Conservation (phyloP, 2,888 invertebrate genomes). For the Macaria notata region DNA sequence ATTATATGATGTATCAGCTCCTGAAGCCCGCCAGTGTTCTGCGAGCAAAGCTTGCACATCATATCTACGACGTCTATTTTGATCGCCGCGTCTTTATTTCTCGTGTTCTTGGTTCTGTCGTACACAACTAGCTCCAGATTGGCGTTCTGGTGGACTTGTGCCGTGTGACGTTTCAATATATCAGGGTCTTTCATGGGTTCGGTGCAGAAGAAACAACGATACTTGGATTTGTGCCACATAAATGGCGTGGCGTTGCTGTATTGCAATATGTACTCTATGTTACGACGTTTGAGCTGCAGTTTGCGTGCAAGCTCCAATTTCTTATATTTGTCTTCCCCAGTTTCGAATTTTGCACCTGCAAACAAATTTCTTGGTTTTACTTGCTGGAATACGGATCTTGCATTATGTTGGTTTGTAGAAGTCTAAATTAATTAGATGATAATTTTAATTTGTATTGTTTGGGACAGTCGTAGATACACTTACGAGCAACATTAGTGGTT, state of each 20-base stretch:
- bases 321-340: conserved; percentile 68
- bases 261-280: conserved; percentile 70
- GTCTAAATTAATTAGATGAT: no score
- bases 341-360: conserved; percentile 68
- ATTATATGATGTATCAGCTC: conserved; percentile 70
- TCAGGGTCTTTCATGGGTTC: conserved; percentile 67
- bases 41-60: conserved; percentile 61
- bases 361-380: conserved; percentile 59
- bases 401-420: no score
- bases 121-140: conserved; percentile 66
- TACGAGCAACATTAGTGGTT: no score
- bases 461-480: no score
- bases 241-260: conserved; percentile 73
- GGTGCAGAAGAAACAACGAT: conserved; percentile 68
- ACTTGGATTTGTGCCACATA: conserved; percentile 71
- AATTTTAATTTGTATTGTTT: no score
- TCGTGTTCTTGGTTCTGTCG: conserved; percentile 69
- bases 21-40: conserved; percentile 57
- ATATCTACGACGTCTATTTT: conserved; percentile 71
- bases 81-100: conserved; percentile 72
- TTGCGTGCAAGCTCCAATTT: conserved; percentile 67
- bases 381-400: conserved; percentile 10
- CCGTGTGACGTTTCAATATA: conserved; percentile 58
- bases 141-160: conserved; percentile 54
- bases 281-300: conserved; percentile 62